Conservation (phyloP, 2,888 invertebrate species). For the Tipula vernalis region DNA sequence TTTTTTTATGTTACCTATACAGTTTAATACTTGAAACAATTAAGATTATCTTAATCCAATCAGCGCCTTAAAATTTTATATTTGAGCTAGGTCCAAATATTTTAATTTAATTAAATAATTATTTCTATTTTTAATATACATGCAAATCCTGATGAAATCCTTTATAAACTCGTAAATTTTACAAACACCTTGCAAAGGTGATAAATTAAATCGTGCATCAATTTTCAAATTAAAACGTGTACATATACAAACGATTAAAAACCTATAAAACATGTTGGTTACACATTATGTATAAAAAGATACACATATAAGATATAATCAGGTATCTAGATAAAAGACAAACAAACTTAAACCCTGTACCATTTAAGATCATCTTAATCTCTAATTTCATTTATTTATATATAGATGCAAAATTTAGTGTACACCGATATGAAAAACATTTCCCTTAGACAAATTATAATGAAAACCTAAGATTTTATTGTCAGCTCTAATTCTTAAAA, state of each 20-base stretch:
- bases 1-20: neutral
- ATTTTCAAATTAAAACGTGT: neutral
- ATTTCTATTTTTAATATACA: neutral
- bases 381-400: neutral
- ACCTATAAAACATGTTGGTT: neutral
- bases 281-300: neutral
- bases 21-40: neutral
- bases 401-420: neutral
- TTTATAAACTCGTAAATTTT: neutral
- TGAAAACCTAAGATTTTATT: neutral
- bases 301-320: neutral
- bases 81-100: neutral
- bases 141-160: neutral
- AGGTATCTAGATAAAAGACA: neutral
- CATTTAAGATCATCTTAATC: neutral
- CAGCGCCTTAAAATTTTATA: neutral
- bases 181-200: neutral
- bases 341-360: neutral
- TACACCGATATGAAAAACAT: neutral
- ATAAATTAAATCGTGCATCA: neutral
- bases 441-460: neutral
- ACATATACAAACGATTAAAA: neutral
- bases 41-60: neutral
- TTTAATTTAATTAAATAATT: neutral
- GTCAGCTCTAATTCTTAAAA: neutral